Conservation (phyloP, 2,113 vertebrate genomes). For the Leucoraja erinaceus region DNA sequence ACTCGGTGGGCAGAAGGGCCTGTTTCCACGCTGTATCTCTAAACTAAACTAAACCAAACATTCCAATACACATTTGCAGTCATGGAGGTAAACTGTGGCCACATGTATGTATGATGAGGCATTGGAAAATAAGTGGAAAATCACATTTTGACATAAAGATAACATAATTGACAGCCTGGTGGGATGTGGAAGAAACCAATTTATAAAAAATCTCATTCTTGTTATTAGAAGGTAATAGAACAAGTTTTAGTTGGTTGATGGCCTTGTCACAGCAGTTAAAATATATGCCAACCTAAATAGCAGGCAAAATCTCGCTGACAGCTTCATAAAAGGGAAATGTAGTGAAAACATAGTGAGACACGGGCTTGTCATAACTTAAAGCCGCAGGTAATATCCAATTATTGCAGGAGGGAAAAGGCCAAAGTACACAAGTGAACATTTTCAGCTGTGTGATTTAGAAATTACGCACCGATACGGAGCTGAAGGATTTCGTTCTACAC, state of each 20-base stretch:
- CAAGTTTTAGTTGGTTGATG: background rate
- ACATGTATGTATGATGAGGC: background rate
- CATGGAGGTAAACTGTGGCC: background rate
- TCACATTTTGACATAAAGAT: constrained; percentile 3
- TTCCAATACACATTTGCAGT: background rate
- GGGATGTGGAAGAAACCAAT: background rate
- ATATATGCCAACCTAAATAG: background rate
- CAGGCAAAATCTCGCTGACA: background rate
- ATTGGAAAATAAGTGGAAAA: background rate
- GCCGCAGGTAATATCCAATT: constrained; percentile 16
- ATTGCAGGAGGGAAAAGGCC: background rate
- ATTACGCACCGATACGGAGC: background rate
- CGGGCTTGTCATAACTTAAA: background rate
- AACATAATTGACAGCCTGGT: background rate
- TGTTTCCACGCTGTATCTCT: too few species aligned
- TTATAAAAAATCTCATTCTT: background rate
- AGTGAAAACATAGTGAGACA: background rate
- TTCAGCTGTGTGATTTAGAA: background rate
- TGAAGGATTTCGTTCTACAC: too few species aligned
- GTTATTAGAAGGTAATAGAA: background rate
- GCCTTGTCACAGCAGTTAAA: background rate
- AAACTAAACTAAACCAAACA: background rate
- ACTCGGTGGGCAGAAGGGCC: too few species aligned
- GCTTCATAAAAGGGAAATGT: background rate
- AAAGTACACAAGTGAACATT: background rate